phyloP scores from a whole-genome alignment of 2,797 vertebrate species.

The Hirundo rustica region DNA sequence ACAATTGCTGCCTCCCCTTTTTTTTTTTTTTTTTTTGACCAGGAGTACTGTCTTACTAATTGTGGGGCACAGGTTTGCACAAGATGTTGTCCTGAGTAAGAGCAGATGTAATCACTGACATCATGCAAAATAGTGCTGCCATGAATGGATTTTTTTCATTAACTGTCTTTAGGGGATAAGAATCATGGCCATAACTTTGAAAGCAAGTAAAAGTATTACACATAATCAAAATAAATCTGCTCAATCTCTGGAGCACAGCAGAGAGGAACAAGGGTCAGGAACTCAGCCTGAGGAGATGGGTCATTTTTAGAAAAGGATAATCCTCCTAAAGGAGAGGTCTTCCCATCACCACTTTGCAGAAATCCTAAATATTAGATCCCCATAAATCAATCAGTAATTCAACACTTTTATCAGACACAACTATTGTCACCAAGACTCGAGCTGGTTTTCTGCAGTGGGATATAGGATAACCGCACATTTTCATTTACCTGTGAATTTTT shows the following conservation, averaged over 20 bases:
- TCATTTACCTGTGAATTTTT: not conserved
- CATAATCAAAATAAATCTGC: not conserved
- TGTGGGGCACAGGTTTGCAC: slow-evolving; percentile 7
- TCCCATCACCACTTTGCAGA: not conserved
- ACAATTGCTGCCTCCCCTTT: not conserved
- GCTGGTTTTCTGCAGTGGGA: not conserved
- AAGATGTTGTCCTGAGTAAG: slow-evolving; percentile 9
- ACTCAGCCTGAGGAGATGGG: not conserved
- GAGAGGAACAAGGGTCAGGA: not conserved
- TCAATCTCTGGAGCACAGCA: not conserved
- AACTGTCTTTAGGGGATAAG: not conserved
- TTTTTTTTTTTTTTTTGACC: not conserved
- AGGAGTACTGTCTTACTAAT: not conserved
- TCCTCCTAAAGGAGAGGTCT: not conserved
- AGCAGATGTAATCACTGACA: not conserved
- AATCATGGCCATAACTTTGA: not conserved
- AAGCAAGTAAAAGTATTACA: not conserved
- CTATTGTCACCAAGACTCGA: not conserved
- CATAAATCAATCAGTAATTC: not conserved
- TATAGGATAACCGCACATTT: not conserved
- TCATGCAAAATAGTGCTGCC: not conserved
- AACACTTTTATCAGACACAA: not conserved
- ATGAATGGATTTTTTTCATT: not conserved
- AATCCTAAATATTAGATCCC: not conserved
- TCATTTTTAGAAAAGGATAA: not conserved